Base-by-base conservation (phyloP, 2,888 invertebrate species). In the Eupeodes latifasciatus region DNA sequence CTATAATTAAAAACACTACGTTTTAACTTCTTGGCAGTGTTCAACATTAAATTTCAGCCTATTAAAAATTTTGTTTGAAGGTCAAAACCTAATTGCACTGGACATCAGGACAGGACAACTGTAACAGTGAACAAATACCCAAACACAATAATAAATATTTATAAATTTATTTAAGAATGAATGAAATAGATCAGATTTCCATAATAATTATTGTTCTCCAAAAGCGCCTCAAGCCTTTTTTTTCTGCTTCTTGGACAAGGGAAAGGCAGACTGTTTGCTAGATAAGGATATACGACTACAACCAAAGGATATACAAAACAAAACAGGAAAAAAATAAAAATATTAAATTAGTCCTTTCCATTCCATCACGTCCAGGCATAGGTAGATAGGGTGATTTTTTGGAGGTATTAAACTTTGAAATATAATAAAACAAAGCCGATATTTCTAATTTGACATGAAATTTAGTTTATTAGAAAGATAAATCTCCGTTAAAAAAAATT, bases 311-410 rank as follows among this genome's bases (percentile, higher is more conserved):
- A 40, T 9, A 40, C 9, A 40, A 40, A 40, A 40, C 40, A 34
- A 27, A 2, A 27, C 49, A 36, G 11, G 12, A 51, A 40, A 19
- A 19, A 64, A 14, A 64, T 27, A 19, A 64, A 64, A 64, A 19
- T 64, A 64, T 64, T 64, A 64, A 64, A 64, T 64, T 69, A 51
- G 67, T 36, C 51, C 16, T 51, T 69, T 51, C 67, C 67, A 69
- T 69, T 69, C 67, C 51, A 69, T 51, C 51, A 69, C 49, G 49
- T 27, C 27, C 0, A 27, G 27, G 27, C 27, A 27, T 27, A 27
- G 27, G 27, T 27, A 27, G 27, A 27, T 27, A 27, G 27, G 27
- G 27, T 27, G 27, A 2, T 27, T 27, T 27, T 69, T 69, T 51
- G 5, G 9, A 40, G 40, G 40, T 1, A 40, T 7, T 40, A 6